Evolutionary conservation across 2,797 vertebrate species (phyloP).

Genomic region (Harpagifer antarcticus): DNA sequence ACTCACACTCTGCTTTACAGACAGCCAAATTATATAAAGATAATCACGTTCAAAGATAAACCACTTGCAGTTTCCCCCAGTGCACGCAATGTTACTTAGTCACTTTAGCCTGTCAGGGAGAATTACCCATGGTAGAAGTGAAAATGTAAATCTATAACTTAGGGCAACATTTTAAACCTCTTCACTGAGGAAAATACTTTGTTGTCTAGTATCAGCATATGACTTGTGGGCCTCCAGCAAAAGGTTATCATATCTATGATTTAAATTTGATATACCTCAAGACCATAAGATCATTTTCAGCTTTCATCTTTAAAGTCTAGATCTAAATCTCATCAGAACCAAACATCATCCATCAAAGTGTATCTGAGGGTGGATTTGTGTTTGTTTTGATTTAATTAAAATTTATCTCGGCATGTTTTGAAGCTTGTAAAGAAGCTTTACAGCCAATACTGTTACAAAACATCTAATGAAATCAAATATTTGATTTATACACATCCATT

Average conservation of each 20-base stretch:
- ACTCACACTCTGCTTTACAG: conserved; percentile 79
- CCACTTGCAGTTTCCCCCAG: conserved; percentile 72
- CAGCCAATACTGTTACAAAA: conserved; percentile 48
- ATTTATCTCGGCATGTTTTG: conserved; percentile 36
- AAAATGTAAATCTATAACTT: conserved; percentile 80
- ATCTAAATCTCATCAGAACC: conserved; percentile 31
- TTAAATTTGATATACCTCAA: conserved; percentile 56
- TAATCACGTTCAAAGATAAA: conserved; percentile 85
- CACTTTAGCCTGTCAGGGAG: conserved; percentile 82
- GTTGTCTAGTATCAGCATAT: conserved; percentile 68
- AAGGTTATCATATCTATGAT: conserved; percentile 64
- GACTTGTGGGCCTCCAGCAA: conserved; percentile 59
- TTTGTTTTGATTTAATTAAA: conserved; percentile 31
- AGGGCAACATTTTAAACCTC: conserved; percentile 69
- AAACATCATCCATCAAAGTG: conserved; percentile 21
- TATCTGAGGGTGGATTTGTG: conserved; percentile 10
- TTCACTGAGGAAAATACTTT: conserved; percentile 47
- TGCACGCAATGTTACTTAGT: conserved; percentile 78
- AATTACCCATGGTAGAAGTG: conserved; percentile 77
- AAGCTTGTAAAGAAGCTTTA: conserved; percentile 37
- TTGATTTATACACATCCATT: conserved; percentile 60
- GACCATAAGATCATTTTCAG: conserved; percentile 39
- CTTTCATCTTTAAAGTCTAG: conserved; percentile 35
- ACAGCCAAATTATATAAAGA: conserved; percentile 83
- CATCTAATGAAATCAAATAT: conserved; percentile 67